phyloP scores from a whole-genome alignment of 2,113 vertebrate genomes.

The Ibidorhyncha struthersii region DNA sequence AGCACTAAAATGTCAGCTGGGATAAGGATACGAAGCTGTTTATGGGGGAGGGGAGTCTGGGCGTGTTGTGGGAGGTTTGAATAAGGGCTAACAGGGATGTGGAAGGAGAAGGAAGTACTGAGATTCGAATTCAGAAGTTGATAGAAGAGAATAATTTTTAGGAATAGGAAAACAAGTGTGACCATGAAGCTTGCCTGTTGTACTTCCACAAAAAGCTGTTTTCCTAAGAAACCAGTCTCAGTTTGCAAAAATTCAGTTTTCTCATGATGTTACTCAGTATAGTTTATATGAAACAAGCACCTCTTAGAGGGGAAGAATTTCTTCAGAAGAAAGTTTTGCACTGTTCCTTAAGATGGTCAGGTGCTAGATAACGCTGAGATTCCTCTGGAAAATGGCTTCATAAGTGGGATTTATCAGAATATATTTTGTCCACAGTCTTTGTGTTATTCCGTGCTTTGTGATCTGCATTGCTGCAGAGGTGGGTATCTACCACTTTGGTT shows the following conservation, averaged over 20 bases:
- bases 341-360: background rate
- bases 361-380: background rate
- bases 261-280: background rate
- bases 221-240: background rate
- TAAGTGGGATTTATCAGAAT: background rate
- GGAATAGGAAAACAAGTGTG: background rate
- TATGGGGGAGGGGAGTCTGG: background rate
- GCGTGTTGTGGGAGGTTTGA: background rate
- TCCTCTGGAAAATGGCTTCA: background rate
- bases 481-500: background rate
- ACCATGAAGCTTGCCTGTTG: background rate
- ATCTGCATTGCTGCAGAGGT: background rate
- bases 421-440: background rate
- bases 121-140: background rate
- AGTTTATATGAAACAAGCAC: background rate
- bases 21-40: background rate
- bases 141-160: background rate
- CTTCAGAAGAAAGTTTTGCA: background rate
- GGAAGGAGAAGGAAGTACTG: background rate
- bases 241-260: background rate
- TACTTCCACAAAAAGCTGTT: background rate
- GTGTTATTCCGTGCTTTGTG: background rate
- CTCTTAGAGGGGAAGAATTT: background rate
- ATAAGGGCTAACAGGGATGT: background rate
- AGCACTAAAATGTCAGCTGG: background rate